phyloP scores from a whole-genome alignment of 2,113 vertebrate species.

The Panurus biarmicus region DNA sequence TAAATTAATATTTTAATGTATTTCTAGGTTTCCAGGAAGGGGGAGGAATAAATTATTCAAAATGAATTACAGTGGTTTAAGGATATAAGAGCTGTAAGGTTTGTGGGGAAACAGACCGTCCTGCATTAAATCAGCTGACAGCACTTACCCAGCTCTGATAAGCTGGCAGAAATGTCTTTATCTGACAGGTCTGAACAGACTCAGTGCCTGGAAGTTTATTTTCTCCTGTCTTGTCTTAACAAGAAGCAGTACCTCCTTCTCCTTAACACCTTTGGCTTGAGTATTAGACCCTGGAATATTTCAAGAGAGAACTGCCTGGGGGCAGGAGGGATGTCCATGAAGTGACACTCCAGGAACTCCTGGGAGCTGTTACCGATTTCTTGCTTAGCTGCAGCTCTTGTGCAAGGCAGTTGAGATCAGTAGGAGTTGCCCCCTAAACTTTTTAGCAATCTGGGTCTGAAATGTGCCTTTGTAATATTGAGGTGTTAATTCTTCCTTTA shows the following conservation, averaged over 20 bases:
- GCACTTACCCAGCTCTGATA: not conserved
- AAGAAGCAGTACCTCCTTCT: not conserved
- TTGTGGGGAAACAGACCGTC: not conserved
- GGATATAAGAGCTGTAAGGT: not conserved
- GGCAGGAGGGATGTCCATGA: not conserved
- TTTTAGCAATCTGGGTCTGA: not conserved
- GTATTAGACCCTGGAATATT: not conserved
- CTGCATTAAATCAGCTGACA: not conserved
- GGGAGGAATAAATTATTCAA: slow-evolving; percentile 7
- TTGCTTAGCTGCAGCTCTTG: not conserved
- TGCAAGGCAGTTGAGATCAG: not conserved
- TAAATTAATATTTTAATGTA: not conserved
- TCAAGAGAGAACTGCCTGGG: not conserved
- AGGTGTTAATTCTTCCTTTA: not conserved
- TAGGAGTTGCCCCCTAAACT: not conserved
- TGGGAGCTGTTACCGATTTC: not conserved
- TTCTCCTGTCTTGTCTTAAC: not conserved
- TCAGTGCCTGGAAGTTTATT: not conserved
- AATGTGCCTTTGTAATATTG: not conserved
- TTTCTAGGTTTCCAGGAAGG: not conserved
- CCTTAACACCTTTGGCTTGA: not conserved
- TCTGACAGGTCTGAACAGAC: not conserved
- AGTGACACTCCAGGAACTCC: not conserved
- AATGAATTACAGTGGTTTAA: not conserved
- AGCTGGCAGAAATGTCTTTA: not conserved